Percentiles rank a stretch among this genome's conserved stretches.
phyloP scores from a whole-genome alignment of 2,113 vertebrate genomes.

The Carollia perspicillata region DNA sequence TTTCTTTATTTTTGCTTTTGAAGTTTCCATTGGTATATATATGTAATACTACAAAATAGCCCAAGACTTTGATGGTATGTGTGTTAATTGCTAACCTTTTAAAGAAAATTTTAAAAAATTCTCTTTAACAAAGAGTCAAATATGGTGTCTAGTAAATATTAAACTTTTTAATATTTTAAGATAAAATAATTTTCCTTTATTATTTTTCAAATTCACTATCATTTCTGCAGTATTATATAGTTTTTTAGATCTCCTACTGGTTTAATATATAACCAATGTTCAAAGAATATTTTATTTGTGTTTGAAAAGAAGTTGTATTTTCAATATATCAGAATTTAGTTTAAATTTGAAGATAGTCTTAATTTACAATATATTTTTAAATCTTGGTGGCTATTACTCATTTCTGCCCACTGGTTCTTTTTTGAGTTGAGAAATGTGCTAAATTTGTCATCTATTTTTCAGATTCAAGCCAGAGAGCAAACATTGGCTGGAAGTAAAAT shows the following conservation, averaged over 20 bases:
- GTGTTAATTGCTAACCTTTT: neutral
- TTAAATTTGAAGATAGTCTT: neutral
- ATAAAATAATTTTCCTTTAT: neutral
- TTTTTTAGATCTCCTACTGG: neutral
- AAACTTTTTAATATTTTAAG: neutral
- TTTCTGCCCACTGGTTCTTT: neutral
- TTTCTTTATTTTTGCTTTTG: neutral
- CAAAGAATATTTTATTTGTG: neutral
- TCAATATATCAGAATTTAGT: neutral
- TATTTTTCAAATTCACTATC: neutral
- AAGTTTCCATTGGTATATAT: neutral
- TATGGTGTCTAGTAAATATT: neutral
- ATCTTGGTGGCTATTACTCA: neutral
- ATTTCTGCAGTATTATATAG: neutral
- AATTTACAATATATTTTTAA: neutral
- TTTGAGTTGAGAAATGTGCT: neutral
- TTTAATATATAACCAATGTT: neutral
- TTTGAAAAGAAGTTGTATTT: neutral
- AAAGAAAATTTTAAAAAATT: neutral
- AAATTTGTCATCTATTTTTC: neutral
- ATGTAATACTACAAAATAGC: neutral
- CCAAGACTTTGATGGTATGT: neutral
- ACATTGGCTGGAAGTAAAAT: neutral
- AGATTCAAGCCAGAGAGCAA: neutral
- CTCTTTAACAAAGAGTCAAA: neutral